phyloP scores from a whole-genome alignment of 2,797 vertebrate species.

The Hephaestus fuliginosus region DNA sequence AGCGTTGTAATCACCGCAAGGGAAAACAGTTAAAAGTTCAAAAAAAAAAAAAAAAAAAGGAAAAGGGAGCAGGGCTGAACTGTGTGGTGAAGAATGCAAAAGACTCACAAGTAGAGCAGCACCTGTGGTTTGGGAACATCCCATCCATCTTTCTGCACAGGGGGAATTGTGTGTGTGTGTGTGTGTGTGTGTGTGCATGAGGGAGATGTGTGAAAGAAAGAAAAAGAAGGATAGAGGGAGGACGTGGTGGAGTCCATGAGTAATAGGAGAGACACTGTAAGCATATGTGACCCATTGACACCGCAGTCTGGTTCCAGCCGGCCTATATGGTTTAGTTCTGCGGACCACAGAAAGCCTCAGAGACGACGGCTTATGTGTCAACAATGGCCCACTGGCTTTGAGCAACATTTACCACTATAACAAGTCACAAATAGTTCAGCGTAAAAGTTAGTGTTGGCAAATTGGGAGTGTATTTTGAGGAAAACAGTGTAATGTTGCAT shows the following conservation, averaged over 20 bases:
- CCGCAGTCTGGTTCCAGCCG: conserved; percentile 56
- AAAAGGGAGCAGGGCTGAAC: conserved; percentile 39
- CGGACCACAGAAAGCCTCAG: conserved; percentile 54
- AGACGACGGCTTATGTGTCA: conserved; percentile 45
- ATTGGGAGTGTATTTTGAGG: background rate
- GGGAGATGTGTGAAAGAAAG: conserved; percentile 53
- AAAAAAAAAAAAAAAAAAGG: no score
- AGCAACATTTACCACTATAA: conserved; percentile 34
- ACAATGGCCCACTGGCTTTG: conserved; percentile 46
- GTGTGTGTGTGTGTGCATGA: conserved; percentile 33
- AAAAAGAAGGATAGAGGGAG: conserved; percentile 55
- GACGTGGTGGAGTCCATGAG: conserved; percentile 65
- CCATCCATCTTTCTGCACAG: conserved; percentile 85
- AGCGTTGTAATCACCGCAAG: conserved; percentile 52
- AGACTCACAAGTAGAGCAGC: conserved; percentile 85
- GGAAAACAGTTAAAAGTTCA: conserved; percentile 43
- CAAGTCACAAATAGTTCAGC: conserved; percentile 33
- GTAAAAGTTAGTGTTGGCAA: conserved; percentile 21
- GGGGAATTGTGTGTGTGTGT: conserved; percentile 64
- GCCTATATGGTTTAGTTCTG: conserved; percentile 47
- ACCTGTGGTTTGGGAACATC: conserved; percentile 84
- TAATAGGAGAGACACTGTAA: conserved; percentile 73
- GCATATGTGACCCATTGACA: conserved; percentile 79
- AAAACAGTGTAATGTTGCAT: conserved; percentile 8
- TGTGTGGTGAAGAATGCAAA: conserved; percentile 62